Conservation (phyloP, 2,113 vertebrate species). For the Cepphus grylle region DNA sequence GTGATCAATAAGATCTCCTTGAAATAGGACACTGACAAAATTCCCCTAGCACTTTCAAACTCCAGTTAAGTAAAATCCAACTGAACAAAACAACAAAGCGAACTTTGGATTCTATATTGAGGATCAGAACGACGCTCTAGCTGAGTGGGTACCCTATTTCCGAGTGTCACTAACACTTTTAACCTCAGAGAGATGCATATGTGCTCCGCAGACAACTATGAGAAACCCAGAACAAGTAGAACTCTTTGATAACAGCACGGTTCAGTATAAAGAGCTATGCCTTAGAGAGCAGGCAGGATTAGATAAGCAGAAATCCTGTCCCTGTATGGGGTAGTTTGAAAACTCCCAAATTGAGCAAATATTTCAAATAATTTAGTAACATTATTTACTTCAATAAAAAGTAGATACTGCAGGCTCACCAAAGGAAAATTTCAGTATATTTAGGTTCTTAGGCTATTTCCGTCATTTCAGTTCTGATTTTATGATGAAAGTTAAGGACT, state of each 20-base stretch:
- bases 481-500: not conserved
- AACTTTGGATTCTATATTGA: not conserved
- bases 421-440: not conserved
- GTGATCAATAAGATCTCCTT: slow-evolving; percentile 43
- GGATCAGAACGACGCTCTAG: not conserved
- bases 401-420: not conserved
- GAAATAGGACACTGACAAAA: slow-evolving; percentile 12
- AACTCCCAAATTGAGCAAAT: not conserved
- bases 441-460: not conserved
- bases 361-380: not conserved
- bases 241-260: not conserved
- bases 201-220: not conserved
- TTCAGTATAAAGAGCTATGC: not conserved
- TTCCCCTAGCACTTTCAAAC: not conserved
- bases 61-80: slow-evolving; percentile 12
- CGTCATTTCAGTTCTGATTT: not conserved
- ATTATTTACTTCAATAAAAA: not conserved
- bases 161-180: not conserved
- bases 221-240: not conserved
- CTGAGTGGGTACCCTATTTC: slow-evolving; percentile 16
- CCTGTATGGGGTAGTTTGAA: not conserved
- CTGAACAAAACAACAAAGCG: slow-evolving; percentile 37
- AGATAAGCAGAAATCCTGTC: not conserved
- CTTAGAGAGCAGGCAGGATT: not conserved
- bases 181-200: not conserved